Percentiles rank a stretch among this genome's conserved stretches.
Conservation (phyloP, 2,888 invertebrate genomes). For the Lasioglossum morio region DNA sequence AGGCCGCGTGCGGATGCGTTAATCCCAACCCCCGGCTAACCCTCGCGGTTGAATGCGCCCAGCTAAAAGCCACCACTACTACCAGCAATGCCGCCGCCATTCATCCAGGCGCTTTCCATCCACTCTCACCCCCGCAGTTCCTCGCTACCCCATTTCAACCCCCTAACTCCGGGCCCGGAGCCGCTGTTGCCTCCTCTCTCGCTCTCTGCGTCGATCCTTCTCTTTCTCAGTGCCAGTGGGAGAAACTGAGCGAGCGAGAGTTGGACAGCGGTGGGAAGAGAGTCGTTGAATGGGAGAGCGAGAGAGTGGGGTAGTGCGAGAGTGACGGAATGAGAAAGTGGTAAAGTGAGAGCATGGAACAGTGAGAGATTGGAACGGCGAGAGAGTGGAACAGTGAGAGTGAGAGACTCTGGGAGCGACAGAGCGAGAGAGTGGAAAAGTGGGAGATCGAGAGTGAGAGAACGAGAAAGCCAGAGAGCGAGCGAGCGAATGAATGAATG, state of each 20-base stretch:
- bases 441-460: neutral
- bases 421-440: neutral
- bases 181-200: neutral
- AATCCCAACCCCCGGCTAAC: conserved; percentile 71
- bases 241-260: neutral
- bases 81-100: conserved; percentile 67
- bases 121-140: conserved; percentile 31
- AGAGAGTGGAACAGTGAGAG: neutral
- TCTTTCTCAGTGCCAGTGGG: neutral
- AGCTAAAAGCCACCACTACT: conserved; percentile 74
- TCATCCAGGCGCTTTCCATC: conserved; percentile 70
- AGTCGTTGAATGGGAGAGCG: neutral
- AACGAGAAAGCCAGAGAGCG: neutral
- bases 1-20: conserved; percentile 70
- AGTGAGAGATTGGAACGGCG: neutral
- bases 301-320: neutral
- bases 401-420: too few relatives aligned
- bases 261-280: neutral
- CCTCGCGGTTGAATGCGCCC: conserved; percentile 76
- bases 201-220: neutral
- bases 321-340: neutral
- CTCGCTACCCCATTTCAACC: conserved; percentile 1
- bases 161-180: neutral
- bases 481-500: neutral
- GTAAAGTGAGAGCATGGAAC: neutral